Conservation (phyloP, 2,888 invertebrate species). For the Tetropium fuscum region DNA sequence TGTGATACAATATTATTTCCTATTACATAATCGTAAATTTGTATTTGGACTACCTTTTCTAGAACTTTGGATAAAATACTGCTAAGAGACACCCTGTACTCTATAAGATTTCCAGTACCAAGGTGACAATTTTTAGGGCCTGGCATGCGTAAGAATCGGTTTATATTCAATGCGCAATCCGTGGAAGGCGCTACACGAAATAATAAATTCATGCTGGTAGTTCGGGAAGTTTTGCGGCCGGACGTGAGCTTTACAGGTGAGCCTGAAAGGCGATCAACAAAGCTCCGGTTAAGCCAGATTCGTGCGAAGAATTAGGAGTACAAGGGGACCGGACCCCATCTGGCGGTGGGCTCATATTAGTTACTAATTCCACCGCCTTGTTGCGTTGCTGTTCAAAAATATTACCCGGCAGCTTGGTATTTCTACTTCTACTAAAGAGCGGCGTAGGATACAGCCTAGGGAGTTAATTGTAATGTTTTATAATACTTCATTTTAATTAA, state of each 20-base stretch:
- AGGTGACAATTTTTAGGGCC: not conserved
- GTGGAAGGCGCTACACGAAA: conserved; percentile 19
- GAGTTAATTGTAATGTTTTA: too few species aligned
- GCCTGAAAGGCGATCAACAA: conserved; percentile 22
- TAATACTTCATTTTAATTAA: too few species aligned
- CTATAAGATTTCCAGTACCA: not conserved
- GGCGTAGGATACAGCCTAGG: too few species aligned
- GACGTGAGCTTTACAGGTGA: conserved; percentile 26
- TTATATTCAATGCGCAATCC: conserved; percentile 11
- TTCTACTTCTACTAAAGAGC: too few species aligned
- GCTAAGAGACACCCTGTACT: not conserved
- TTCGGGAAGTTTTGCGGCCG: conserved; percentile 15
- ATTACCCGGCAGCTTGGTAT: too few species aligned
- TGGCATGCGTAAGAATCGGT: not conserved
- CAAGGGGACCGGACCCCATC: not conserved
- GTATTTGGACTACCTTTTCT: too few species aligned
- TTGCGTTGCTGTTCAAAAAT: too few species aligned
- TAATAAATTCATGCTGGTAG: conserved; percentile 23
- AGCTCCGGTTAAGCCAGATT: conserved; percentile 15
- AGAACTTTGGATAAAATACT: too few species aligned
- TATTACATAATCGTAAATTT: too few species aligned
- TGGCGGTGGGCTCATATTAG: not conserved
- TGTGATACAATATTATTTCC: too few species aligned
- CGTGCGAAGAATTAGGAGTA: conserved; percentile 18
- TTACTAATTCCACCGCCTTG: not conserved